phyloP scores from a whole-genome alignment of 2,797 vertebrate species.

The Cygnus olor region DNA sequence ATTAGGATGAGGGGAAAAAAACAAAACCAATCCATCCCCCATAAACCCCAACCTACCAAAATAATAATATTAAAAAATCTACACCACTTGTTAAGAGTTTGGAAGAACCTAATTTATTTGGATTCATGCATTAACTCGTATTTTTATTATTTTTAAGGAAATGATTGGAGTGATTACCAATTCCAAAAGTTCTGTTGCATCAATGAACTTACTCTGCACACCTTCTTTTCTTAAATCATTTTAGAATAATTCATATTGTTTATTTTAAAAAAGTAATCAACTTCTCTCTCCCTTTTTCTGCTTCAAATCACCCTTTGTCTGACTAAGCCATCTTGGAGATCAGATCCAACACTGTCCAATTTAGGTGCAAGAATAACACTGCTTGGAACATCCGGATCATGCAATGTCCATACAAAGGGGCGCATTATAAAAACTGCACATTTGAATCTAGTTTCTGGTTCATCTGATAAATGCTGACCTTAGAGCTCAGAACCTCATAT shows the following conservation, averaged over 20 bases:
- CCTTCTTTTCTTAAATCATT: not conserved
- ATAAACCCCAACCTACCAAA: too few species aligned
- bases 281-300: not conserved
- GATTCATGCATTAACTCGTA: not conserved
- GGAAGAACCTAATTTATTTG: not conserved
- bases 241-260: not conserved
- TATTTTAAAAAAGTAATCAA: not conserved
- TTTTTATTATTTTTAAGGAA: slow-evolving; percentile 9
- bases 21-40: not conserved
- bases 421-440: not conserved
- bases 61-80: not conserved
- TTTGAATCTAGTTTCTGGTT: not conserved
- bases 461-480: slow-evolving; percentile 9
- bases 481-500: not conserved
- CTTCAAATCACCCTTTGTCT: not conserved
- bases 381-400: not conserved
- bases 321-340: not conserved
- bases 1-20: not conserved
- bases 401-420: not conserved
- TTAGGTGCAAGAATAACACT: not conserved
- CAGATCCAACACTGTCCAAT: not conserved
- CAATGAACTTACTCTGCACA: not conserved
- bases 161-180: not conserved
- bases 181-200: not conserved
- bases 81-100: not conserved